These are phyloP conservation scores for Agriopis aurantiaria DNA, from an alignment of 2,888 invertebrate genomes.

Conservation along the genomic window DNA sequence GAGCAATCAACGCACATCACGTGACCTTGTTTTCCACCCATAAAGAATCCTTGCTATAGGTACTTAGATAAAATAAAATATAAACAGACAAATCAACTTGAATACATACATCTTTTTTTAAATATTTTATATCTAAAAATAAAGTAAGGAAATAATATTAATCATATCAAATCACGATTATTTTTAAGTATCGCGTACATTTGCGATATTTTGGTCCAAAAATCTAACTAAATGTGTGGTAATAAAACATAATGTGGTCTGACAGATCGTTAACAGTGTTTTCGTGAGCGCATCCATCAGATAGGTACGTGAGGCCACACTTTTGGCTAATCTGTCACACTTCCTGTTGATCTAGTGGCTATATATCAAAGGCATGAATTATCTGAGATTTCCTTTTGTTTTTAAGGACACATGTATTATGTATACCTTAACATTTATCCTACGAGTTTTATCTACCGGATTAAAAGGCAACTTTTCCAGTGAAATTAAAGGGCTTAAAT, in stretches of 20 bases:
- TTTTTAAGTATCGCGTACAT: conserved; percentile 2
- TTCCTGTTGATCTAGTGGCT: conserved; percentile 54
- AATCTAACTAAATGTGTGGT: conserved; percentile 22
- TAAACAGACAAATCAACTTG: too few relatives aligned
- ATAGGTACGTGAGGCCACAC: conserved; percentile 45
- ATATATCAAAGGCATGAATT: conserved; percentile 10
- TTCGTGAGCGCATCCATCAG: conserved; percentile 45
- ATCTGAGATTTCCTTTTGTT: not conserved
- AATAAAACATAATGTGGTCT: conserved; percentile 37
- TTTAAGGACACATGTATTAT: not conserved
- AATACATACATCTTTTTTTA: too few relatives aligned
- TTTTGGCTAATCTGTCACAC: conserved; percentile 57
- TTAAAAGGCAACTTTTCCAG: too few relatives aligned
- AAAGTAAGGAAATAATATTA: conserved; percentile 7
- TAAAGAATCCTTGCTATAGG: too few relatives aligned
- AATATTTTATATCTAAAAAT: not conserved
- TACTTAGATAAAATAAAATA: too few relatives aligned
- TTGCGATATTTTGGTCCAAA: conserved; percentile 13
- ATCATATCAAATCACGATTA: conserved; percentile 9
- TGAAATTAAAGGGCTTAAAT: too few relatives aligned
- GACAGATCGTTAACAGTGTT: conserved; percentile 26
- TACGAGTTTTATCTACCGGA: too few relatives aligned
- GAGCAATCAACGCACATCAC: too few relatives aligned
- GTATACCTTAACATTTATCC: too few relatives aligned
- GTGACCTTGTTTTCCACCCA: too few relatives aligned